Conservation (phyloP, 2,113 vertebrate species). For the Takifugu flavidus region DNA sequence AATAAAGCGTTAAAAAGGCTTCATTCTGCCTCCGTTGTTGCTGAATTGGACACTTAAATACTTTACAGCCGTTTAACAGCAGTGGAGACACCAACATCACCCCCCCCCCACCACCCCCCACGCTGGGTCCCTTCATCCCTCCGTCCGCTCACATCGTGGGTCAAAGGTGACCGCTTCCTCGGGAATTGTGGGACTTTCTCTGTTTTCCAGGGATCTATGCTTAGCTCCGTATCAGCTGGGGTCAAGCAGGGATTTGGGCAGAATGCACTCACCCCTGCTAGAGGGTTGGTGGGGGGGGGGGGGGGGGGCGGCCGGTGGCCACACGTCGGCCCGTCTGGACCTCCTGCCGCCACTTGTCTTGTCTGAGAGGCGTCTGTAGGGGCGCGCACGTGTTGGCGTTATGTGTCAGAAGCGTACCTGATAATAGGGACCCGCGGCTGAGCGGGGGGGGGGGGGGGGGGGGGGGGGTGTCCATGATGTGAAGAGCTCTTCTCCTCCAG, state of each 20-base stretch:
- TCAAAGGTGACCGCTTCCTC: not conserved
- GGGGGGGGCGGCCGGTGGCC: constrained; percentile 55
- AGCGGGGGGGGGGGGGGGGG: no score
- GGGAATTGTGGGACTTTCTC: not conserved
- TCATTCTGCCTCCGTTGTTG: no score
- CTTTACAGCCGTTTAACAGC: no score
- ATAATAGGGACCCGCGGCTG: constrained; percentile 20
- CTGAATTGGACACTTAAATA: no score
- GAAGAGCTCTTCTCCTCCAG: constrained; percentile 32
- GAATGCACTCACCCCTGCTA: constrained; percentile 78
- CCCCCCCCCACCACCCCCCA: no score
- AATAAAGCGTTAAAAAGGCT: no score
- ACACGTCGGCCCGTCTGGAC: constrained; percentile 51
- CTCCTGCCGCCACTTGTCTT: constrained; percentile 46
- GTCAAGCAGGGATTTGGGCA: constrained; percentile 74
- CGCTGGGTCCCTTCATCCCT: no score
- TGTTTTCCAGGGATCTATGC: constrained; percentile 58
- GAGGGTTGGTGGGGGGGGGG: constrained; percentile 13
- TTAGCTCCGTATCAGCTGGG: constrained; percentile 70
- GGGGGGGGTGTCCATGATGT: no score
- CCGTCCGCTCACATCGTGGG: no score
- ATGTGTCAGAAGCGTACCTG: constrained; percentile 36
- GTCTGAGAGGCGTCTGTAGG: constrained; percentile 34
- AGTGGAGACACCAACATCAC: no score
- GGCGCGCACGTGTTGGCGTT: constrained; percentile 13